phyloP scores from a whole-genome alignment of 2,113 vertebrate species.

The Misgurnus anguillicaudatus region DNA sequence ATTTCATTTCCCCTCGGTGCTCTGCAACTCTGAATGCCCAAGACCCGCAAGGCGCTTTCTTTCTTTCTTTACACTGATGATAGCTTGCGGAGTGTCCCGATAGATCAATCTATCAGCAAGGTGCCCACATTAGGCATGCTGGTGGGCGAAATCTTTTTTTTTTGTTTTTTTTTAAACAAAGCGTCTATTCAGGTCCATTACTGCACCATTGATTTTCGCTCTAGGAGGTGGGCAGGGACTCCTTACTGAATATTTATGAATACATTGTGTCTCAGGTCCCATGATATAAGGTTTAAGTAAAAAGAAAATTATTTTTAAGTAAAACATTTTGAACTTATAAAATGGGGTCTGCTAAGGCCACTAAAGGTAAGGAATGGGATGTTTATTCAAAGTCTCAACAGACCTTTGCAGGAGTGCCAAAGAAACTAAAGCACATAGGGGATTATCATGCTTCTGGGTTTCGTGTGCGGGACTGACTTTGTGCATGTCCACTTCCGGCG shows the following conservation, averaged over 20 bases:
- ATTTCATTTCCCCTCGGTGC: neutral
- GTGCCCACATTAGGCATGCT: constrained; percentile 31
- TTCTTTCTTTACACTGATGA: constrained; percentile 30
- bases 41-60: neutral
- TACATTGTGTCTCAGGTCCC: constrained; percentile 9
- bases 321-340: constrained; percentile 10
- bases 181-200: constrained; percentile 53
- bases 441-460: no score
- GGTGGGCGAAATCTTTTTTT: constrained; percentile 20
- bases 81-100: constrained; percentile 29
- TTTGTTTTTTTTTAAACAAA: constrained; percentile 47
- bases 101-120: constrained; percentile 35
- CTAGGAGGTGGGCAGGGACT: constrained; percentile 47
- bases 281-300: constrained; percentile 32
- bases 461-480: no score
- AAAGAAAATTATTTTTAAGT: constrained; percentile 42
- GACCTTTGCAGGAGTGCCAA: no score
- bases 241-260: constrained; percentile 55
- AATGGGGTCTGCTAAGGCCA: constrained; percentile 27
- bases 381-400: no score
- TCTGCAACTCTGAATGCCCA: constrained; percentile 9
- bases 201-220: constrained; percentile 56
- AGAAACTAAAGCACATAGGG: no score
- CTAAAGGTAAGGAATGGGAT: neutral
- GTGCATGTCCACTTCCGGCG: no score